phyloP scores from a whole-genome alignment of 2,888 invertebrate species.

The Notodromas monacha region DNA sequence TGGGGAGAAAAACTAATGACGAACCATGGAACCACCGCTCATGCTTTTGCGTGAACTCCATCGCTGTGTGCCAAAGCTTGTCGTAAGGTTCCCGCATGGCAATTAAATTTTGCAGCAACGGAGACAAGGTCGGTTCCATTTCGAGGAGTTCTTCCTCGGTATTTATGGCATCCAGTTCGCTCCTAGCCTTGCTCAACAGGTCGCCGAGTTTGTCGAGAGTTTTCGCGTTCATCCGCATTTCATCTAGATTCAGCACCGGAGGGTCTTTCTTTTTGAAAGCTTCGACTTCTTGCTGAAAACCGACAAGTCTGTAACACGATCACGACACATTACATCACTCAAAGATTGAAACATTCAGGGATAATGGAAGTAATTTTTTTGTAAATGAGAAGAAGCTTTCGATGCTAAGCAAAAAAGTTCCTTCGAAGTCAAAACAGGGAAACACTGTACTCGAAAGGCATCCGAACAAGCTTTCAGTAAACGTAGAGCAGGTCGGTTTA shows the following conservation, averaged over 20 bases:
- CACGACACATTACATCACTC: too few relatives aligned
- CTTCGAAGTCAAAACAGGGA: constrained; percentile 8
- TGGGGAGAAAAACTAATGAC: too few relatives aligned
- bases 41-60: constrained; percentile 38
- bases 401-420: constrained; percentile 12
- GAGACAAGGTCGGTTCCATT: constrained; percentile 40
- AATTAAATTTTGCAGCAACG: constrained; percentile 33
- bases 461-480: not conserved
- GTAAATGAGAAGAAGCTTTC: constrained; percentile 1
- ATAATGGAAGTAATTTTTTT: too few relatives aligned
- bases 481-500: not conserved
- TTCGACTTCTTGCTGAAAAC: constrained; percentile 39
- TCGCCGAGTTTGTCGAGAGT: constrained; percentile 31
- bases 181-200: not conserved
- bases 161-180: constrained; percentile 22
- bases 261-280: constrained; percentile 42
- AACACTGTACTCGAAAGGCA: not conserved
- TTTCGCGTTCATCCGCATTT: constrained; percentile 41
- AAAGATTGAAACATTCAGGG: too few relatives aligned
- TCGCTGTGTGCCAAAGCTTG: constrained; percentile 46
- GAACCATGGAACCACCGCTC: constrained; percentile 36
- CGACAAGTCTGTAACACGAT: constrained; percentile 21
- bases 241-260: constrained; percentile 42
- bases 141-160: constrained; percentile 45
- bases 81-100: constrained; percentile 41